phyloP scores from a whole-genome alignment of 2,113 vertebrate genomes.

The Setophaga coronata region DNA sequence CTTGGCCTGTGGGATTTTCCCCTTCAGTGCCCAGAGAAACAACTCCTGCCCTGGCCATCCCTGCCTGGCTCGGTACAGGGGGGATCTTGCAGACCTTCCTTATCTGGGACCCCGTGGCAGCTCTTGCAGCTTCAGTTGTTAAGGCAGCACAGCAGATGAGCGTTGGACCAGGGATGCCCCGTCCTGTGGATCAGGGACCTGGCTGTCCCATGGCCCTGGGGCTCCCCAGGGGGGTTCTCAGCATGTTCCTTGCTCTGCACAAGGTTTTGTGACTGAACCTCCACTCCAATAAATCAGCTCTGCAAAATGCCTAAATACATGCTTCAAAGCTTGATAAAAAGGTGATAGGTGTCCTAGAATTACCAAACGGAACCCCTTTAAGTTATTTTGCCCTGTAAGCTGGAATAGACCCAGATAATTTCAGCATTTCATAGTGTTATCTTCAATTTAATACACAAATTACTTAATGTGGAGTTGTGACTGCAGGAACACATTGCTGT shows the following conservation, averaged over 20 bases:
- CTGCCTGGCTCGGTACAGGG: rapidly evolving
- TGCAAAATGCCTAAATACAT: background rate
- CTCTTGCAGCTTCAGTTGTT: background rate
- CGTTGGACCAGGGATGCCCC: rapidly evolving
- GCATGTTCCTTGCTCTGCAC: rapidly evolving
- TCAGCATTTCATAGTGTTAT: constrained; percentile 21
- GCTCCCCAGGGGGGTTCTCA: background rate
- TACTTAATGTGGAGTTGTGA: constrained; percentile 45
- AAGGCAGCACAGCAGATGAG: background rate
- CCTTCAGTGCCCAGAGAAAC: background rate
- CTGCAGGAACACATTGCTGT: constrained; percentile 31
- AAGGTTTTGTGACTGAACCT: background rate
- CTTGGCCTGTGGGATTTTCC: background rate
- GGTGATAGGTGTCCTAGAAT: background rate
- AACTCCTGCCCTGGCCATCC: background rate
- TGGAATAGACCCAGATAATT: background rate
- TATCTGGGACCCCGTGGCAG: background rate
- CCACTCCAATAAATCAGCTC: background rate
- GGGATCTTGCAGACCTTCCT: background rate
- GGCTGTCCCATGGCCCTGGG: background rate
- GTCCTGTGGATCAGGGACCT: background rate
- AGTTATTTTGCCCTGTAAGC: background rate
- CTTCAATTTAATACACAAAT: constrained; percentile 46
- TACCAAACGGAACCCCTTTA: background rate
- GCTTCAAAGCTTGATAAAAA: background rate